phyloP scores from a whole-genome alignment of 2,888 invertebrate genomes.

The Dryobotodes eremita region DNA sequence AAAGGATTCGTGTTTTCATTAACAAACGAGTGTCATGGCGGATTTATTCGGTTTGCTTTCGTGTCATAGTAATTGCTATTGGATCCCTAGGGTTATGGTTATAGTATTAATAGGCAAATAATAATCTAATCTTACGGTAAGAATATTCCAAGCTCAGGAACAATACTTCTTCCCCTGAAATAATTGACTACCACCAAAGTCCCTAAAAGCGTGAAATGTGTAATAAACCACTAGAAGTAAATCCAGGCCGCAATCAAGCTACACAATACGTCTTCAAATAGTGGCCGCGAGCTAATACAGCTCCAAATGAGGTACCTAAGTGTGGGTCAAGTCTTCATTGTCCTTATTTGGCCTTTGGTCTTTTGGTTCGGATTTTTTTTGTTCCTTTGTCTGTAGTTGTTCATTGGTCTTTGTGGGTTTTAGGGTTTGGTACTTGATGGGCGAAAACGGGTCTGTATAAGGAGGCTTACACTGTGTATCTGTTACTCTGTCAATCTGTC shows the following conservation, averaged over 20 bases:
- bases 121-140: no score
- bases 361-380: conserved; percentile 25
- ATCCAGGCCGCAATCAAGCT: conserved; percentile 40
- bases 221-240: conserved; percentile 50
- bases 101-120: not conserved
- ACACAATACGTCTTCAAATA: conserved; percentile 57
- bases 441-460: not conserved
- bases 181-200: not conserved
- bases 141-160: not conserved
- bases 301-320: conserved; percentile 54
- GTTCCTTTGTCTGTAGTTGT: not conserved
- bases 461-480: not conserved
- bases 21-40: not conserved
- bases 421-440: not conserved
- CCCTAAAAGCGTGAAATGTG: conserved; percentile 16
- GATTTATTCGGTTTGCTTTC: not conserved
- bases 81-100: not conserved
- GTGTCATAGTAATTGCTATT: not conserved
- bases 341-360: conserved; percentile 47
- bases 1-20: not conserved
- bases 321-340: conserved; percentile 45
- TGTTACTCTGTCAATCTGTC: not conserved
- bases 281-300: conserved; percentile 42
- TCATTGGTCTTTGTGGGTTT: conserved; percentile 12
- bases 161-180: not conserved